Percentiles rank a stretch among this genome's conserved stretches.
phyloP scores from a whole-genome alignment of 1,140 invertebrate species.

The Drosophila subpulchrella region DNA sequence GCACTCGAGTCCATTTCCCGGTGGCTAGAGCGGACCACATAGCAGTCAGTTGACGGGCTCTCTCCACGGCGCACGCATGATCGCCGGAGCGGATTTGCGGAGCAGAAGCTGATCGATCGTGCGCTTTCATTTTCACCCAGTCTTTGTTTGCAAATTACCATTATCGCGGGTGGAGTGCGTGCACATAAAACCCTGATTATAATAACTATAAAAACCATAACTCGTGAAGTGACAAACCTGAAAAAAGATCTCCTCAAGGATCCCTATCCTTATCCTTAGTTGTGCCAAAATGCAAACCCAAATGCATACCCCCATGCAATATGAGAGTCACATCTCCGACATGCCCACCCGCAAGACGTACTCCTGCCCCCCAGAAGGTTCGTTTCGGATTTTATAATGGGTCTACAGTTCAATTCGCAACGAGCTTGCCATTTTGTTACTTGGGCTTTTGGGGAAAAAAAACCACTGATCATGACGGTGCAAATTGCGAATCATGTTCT shows the following conservation, averaged over 20 bases:
- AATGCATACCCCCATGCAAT: slow-evolving; percentile 43
- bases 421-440: slow-evolving; percentile 43
- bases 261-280: neutral
- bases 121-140: slow-evolving; percentile 23
- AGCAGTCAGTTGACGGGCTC: slow-evolving; percentile 47
- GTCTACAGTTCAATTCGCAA: slow-evolving; percentile 39
- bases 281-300: slow-evolving; percentile 34
- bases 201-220: neutral
- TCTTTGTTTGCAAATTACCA: slow-evolving; percentile 13
- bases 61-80: slow-evolving; percentile 48
- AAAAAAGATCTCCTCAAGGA: neutral
- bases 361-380: slow-evolving; percentile 14
- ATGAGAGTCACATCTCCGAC: slow-evolving; percentile 15
- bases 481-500: slow-evolving; percentile 50
- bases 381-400: slow-evolving; percentile 11
- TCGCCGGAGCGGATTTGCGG: slow-evolving; percentile 41
- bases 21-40: slow-evolving; percentile 7
- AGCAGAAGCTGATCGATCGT: slow-evolving; percentile 23
- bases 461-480: slow-evolving; percentile 52
- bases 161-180: slow-evolving; percentile 11
- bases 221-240: slow-evolving; percentile 4
- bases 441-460: slow-evolving; percentile 40
- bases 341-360: neutral
- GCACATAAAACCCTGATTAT: slow-evolving; percentile 4
- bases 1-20: neutral